Conservation (phyloP, 2,113 vertebrate species). For the Tringa solitaria region DNA sequence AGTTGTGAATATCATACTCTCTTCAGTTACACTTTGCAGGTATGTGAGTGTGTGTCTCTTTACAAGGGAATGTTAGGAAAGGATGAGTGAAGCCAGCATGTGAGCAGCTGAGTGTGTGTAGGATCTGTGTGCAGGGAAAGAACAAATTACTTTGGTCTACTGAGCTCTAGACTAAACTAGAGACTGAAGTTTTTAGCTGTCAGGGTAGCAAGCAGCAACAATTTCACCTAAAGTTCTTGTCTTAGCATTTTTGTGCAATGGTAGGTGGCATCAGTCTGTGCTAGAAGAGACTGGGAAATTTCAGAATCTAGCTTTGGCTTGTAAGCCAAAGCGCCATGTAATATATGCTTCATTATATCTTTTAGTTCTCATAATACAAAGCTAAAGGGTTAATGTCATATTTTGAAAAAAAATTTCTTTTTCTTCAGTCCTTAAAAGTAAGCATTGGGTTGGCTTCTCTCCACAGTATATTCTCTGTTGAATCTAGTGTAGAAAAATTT, state of each 20-base stretch:
- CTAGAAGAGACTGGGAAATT: neutral
- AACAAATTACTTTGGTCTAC: neutral
- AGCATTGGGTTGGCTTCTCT: neutral
- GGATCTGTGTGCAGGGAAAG: neutral
- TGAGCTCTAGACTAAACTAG: neutral
- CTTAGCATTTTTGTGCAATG: neutral
- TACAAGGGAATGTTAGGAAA: neutral
- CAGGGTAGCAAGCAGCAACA: neutral
- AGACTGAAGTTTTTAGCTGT: neutral
- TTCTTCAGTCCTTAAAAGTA: neutral
- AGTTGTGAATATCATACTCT: neutral
- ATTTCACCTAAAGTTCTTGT: neutral
- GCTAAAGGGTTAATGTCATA: neutral
- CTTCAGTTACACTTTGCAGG: neutral
- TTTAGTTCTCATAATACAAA: neutral
- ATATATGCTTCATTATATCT: neutral
- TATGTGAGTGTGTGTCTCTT: neutral
- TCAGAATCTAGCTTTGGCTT: neutral
- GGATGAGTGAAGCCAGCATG: accelerated
- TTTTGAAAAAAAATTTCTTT: neutral
- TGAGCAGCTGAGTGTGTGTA: neutral
- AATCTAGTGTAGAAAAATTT: neutral
- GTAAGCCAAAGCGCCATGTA: neutral
- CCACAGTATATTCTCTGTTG: neutral
- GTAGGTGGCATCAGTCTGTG: neutral